These are phyloP conservation scores for Onthophagus taurus DNA, from an alignment of 1,140 invertebrate species.

Conservation along the genomic window DNA sequence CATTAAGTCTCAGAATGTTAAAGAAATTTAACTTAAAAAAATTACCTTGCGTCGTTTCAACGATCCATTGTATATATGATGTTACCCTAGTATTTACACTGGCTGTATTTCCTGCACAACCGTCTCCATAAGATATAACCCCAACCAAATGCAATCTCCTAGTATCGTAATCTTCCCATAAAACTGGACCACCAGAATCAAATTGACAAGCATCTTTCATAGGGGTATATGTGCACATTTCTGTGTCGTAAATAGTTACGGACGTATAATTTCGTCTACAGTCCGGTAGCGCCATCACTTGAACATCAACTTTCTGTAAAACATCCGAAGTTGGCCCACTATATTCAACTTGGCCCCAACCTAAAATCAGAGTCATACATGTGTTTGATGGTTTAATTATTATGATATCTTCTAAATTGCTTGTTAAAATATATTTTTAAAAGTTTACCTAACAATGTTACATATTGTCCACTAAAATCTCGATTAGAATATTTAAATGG, in stretches of 20 bases:
- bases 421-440: not conserved
- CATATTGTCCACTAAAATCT: constrained; percentile 40
- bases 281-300: constrained; percentile 43
- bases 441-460: constrained; percentile 44
- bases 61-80: constrained; percentile 45
- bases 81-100: constrained; percentile 45
- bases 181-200: constrained; percentile 59
- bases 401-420: not conserved
- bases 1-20: too few relatives aligned
- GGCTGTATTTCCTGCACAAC: constrained; percentile 41
- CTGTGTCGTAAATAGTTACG: constrained; percentile 37
- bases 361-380: constrained; percentile 34
- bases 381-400: constrained; percentile 2
- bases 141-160: constrained; percentile 40
- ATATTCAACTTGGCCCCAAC: constrained; percentile 53
- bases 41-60: constrained; percentile 34
- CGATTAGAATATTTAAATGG: constrained; percentile 45
- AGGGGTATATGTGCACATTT: constrained; percentile 57
- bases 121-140: constrained; percentile 47
- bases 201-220: constrained; percentile 58
- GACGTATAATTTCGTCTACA: constrained; percentile 37
- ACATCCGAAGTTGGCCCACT: constrained; percentile 45
- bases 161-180: constrained; percentile 44
- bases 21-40: not conserved
- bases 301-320: constrained; percentile 49